These are phyloP conservation scores for Sebastiscus albofasciatus DNA, from an alignment of 2,797 vertebrate species.

Conservation along the genomic window DNA sequence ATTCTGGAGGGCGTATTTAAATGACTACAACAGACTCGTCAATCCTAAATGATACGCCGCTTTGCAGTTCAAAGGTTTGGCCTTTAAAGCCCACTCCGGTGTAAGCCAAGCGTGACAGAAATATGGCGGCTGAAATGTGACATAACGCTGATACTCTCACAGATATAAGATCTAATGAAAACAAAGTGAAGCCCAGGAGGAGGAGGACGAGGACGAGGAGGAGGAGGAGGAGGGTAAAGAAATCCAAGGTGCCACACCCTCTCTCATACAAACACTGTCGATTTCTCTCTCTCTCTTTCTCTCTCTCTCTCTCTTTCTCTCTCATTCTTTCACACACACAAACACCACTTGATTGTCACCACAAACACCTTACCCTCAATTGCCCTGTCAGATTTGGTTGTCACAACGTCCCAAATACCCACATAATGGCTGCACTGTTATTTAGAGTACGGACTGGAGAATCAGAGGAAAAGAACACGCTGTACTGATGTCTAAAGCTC, in stretches of 20 bases:
- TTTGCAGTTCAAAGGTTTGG: background rate
- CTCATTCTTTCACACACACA: slow-evolving; percentile 20
- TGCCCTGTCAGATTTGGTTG: slow-evolving; percentile 27
- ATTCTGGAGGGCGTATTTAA: background rate
- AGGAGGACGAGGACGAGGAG: background rate
- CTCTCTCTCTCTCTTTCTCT: background rate
- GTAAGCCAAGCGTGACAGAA: background rate
- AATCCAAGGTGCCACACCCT: slow-evolving; percentile 50
- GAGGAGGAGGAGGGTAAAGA: background rate
- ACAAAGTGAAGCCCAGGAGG: slow-evolving; percentile 7
- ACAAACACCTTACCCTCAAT: slow-evolving; percentile 62
- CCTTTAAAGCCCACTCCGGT: background rate
- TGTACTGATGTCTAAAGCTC: slow-evolving; percentile 47
- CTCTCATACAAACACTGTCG: slow-evolving; percentile 24
- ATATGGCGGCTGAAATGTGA: slow-evolving; percentile 1
- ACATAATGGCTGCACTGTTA: slow-evolving; percentile 45
- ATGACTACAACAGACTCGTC: background rate
- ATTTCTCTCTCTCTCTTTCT: slow-evolving; percentile 17
- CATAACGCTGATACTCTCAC: slow-evolving; percentile 14
- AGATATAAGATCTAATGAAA: slow-evolving; percentile 13
- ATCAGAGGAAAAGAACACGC: slow-evolving; percentile 49
- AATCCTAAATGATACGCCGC: background rate
- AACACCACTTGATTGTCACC: slow-evolving; percentile 16
- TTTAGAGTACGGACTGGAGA: slow-evolving; percentile 56
- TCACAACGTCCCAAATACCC: slow-evolving; percentile 35